A percentile compares a stretch with the other conserved stretches of the same genome.
Conservation (phyloP, 2,888 invertebrate species). For the Aradus depressus region DNA sequence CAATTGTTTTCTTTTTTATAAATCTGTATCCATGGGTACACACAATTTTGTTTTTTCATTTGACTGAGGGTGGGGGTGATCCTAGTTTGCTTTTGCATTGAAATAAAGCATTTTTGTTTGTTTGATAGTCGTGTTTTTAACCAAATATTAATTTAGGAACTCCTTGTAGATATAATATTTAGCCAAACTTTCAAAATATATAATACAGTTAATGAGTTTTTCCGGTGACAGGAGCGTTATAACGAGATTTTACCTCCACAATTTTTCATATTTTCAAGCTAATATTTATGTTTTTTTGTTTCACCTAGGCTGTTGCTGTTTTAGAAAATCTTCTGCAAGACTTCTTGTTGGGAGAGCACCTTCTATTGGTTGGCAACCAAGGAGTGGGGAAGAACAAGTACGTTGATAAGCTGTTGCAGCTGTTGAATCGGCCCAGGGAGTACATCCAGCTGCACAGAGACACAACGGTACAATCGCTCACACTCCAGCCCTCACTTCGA, state of each 20-base stretch:
- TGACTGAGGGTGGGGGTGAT: too few species aligned
- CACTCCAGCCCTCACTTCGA: conserved; percentile 79
- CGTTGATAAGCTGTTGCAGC: conserved; percentile 75
- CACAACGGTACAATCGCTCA: conserved; percentile 89
- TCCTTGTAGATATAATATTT: not conserved
- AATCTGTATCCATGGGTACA: too few species aligned
- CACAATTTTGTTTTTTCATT: too few species aligned
- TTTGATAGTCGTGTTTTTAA: too few species aligned
- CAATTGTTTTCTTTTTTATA: too few species aligned
- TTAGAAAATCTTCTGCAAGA: conserved; percentile 84
- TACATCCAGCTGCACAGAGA: conserved; percentile 83
- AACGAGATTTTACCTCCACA: not conserved
- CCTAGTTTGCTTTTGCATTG: too few species aligned
- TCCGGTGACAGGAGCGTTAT: too few species aligned
- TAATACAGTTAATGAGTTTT: too few species aligned
- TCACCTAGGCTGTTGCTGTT: conserved; percentile 58
- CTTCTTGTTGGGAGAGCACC: conserved; percentile 78
- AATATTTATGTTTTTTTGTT: not conserved
- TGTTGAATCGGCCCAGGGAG: conserved; percentile 82
- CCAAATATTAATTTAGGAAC: not conserved
- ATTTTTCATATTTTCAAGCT: not conserved
- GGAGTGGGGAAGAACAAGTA: conserved; percentile 97
- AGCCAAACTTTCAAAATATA: too few species aligned
- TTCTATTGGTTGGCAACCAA: conserved; percentile 93
- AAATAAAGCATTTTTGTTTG: too few species aligned